Base-by-base conservation (phyloP, 2,888 invertebrate species). In the Dryococelus australis region DNA sequence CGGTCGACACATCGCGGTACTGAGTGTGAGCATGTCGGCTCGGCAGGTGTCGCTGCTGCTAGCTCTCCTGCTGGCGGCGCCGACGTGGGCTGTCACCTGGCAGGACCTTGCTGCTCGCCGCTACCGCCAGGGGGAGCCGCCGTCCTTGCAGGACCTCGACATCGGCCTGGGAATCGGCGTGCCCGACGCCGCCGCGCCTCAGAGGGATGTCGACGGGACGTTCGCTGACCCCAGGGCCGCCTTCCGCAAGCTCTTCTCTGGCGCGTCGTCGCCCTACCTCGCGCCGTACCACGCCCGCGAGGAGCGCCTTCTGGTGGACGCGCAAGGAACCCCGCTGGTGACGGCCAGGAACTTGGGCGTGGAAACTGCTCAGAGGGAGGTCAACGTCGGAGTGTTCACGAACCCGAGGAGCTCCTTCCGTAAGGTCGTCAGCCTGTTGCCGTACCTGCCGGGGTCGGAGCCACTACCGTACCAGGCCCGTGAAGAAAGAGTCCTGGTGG, bases 111-210 rank as follows among this genome's bases (percentile, higher is more conserved):
- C 47, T 47, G 9, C 47, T 47, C 47, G 12, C 12, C 47, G 6
- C 26, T 85, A 43, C 27, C 86, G 83, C 16, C 85, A 87, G 20
- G n/a, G n/a, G n/a, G n/a, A n/a, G n/a, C n/a, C n/a, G n/a, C 51
- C 87, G 1, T 85, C 87, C 26, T 85, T 85, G 26, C 78, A 85
- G 26, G 88, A 88, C 43, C 85, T 88, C 2, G 87, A 87, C 35
- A 85, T 88, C 26, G 88, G 87, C 10, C 79, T 88, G 35, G 85
- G 43, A 12, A 85, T 87, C 20, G 88, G 88, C 28, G 85, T 83
- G 79, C 80, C 81, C 35, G 87, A 88, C 43, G 87, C 85, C 65
- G 20, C 24, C 43, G n/a, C 6, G 9, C 47, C 47, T 47, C 47
- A 47, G 47, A 47, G 47, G 12, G 12, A 47, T 12, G 12, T 47